phyloP scores from a whole-genome alignment of 2,113 vertebrate genomes.

The Edolisoma coerulescens region DNA sequence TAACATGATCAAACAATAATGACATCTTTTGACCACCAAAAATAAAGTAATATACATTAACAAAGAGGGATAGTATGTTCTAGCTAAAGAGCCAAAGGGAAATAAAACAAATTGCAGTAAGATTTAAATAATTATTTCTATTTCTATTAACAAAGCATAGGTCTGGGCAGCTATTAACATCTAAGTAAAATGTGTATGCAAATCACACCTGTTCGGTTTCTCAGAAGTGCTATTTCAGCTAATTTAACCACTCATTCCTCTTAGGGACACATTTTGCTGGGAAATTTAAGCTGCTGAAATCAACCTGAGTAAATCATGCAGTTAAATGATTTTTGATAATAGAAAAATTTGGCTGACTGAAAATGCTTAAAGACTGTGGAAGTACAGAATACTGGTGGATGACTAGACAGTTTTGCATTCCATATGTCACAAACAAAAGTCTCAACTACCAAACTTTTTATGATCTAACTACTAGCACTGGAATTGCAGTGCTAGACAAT shows the following conservation, averaged over 20 bases:
- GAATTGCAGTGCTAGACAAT: constrained; percentile 43
- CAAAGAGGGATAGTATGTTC: neutral
- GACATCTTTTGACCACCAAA: neutral
- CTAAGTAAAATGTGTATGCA: constrained; percentile 72
- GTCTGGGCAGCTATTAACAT: constrained; percentile 38
- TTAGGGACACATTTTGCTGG: constrained; percentile 73
- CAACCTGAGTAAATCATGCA: constrained; percentile 74
- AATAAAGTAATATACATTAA: neutral
- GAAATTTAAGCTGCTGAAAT: constrained; percentile 74
- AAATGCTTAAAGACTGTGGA: constrained; percentile 65
- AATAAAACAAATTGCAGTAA: neutral
- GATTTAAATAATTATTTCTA: neutral
- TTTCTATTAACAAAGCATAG: constrained; percentile 27
- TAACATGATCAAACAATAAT: neutral
- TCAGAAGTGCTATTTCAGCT: constrained; percentile 77
- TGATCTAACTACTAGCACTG: constrained; percentile 25
- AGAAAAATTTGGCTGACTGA: constrained; percentile 76
- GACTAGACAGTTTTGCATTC: constrained; percentile 58
- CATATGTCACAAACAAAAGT: constrained; percentile 19
- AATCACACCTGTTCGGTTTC: constrained; percentile 75
- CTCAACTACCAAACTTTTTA: constrained; percentile 41
- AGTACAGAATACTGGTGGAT: constrained; percentile 5
- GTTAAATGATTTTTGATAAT: constrained; percentile 79
- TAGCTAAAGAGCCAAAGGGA: neutral
- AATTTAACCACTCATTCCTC: constrained; percentile 79